A percentile compares a stretch with the other conserved stretches of the same genome.
Evolutionary conservation across 2,888 invertebrate genomes (phyloP).

Genomic region (Trissonchulus sp.): DNA sequence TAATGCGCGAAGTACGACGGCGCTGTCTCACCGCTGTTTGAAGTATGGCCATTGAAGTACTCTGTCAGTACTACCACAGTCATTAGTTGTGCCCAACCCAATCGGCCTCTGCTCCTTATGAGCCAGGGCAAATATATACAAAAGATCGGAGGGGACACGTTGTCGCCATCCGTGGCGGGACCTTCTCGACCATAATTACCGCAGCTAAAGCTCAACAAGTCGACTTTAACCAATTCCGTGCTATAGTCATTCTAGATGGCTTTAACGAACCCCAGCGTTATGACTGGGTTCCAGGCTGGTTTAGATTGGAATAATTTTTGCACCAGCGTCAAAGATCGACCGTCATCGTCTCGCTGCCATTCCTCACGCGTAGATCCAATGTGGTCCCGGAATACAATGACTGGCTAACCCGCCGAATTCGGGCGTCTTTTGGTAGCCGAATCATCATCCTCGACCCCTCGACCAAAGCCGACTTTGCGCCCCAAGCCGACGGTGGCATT

Average conservation of each 20-base stretch:
- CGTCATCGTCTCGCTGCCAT: not conserved
- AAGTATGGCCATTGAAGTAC: too few relatives aligned
- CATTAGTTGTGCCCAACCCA: not conserved
- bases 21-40: not conserved
- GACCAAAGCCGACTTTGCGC: not conserved
- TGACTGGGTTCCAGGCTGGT: not conserved
- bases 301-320: not conserved
- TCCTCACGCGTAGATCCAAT: not conserved
- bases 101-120: not conserved
- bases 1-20: not conserved
- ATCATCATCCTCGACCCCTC: not conserved
- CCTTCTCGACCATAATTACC: not conserved
- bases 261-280: not conserved
- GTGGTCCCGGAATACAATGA: slow-evolving; percentile 5
- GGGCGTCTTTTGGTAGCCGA: not conserved
- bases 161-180: not conserved
- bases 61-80: not conserved
- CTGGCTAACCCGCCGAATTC: not conserved
- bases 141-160: slow-evolving; percentile 1
- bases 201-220: not conserved
- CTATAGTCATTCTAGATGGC: not conserved
- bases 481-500: slow-evolving; percentile 1
- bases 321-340: too few relatives aligned
- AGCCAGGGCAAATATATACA: slow-evolving; percentile 1
- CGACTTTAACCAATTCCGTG: not conserved